Evolutionary conservation across 2,797 vertebrate genomes (phyloP).

Genomic region (Rhinoraja longicauda): DNA sequence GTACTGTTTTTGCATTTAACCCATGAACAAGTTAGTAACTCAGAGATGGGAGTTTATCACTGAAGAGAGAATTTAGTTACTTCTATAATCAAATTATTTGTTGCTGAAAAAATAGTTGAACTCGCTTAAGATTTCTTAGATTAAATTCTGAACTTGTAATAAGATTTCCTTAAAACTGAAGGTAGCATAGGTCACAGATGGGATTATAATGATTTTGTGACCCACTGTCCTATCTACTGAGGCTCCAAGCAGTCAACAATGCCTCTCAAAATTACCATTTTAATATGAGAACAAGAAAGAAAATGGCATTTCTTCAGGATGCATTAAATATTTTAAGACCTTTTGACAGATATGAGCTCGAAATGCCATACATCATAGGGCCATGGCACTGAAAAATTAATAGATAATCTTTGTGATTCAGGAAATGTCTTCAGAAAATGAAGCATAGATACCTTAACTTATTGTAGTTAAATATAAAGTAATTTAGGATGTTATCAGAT

Average conservation of each 20-base stretch:
- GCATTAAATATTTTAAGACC: slow-evolving; percentile 12
- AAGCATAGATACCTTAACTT: neutral
- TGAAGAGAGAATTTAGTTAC: neutral
- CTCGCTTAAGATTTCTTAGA: neutral
- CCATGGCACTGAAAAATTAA: neutral
- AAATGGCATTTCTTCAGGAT: neutral
- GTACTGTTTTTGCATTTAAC: too few relatives aligned
- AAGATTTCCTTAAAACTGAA: neutral
- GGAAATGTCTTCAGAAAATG: slow-evolving; percentile 9
- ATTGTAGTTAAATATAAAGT: neutral
- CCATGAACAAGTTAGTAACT: too few relatives aligned
- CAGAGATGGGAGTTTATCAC: neutral
- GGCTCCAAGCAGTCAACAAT: neutral
- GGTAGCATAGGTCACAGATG: neutral
- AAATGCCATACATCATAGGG: neutral
- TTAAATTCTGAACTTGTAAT: neutral
- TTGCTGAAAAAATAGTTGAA: neutral
- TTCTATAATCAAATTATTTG: neutral
- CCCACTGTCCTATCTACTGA: neutral
- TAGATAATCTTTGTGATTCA: neutral
- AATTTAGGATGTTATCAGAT: neutral
- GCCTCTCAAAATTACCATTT: neutral
- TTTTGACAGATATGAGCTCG: neutral
- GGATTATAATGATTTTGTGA: neutral
- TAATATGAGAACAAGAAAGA: neutral